Base-by-base conservation (phyloP, 2,888 invertebrate species). In the Oithona nana region DNA sequence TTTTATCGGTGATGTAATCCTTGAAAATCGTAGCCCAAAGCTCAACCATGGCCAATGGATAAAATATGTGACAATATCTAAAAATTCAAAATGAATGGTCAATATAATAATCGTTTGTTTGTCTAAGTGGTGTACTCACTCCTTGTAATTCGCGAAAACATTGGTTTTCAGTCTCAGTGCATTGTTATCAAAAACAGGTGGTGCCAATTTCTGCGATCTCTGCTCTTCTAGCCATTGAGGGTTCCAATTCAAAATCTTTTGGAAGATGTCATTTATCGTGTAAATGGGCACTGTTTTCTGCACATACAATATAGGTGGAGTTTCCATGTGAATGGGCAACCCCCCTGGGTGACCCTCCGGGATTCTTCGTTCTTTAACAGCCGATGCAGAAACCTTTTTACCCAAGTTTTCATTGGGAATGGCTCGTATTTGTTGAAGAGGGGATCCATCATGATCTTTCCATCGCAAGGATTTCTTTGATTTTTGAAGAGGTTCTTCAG, bases 21-120 rank as follows among this genome's bases (percentile, higher is more conserved):
- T 29, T 64, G 29, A 28, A 65, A 13, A 78, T 67, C 65, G 72
- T 74, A 68, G 78, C 77, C 83, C 83, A 83, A 54, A 80, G 76
- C 70, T 83, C 82, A 70, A 80, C 74, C 4, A 81, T 71, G 54
- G 82, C 71, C 60, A 82, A 71, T 57, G 81, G 80, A 22, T 77
- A 75, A 58, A 80, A 73, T 52, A 77, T 72, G 58, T 77, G 76
- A 66, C 70, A 75, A 71, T 85, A 86, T n/a, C n/a, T n/a, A n/a
- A n/a, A n/a, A n/a, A n/a, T n/a, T n/a, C n/a, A n/a, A n/a, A n/a
- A n/a, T n/a, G n/a, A n/a, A n/a, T n/a, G n/a, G n/a, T n/a, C n/a
- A n/a, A n/a, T n/a, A n/a, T n/a, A n/a, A n/a, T n/a, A n/a, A n/a
- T n/a, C n/a, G n/a, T n/a, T n/a, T n/a, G n/a, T n/a, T n/a, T n/a